phyloP scores from a whole-genome alignment of 2,888 invertebrate genomes.

The Andrena flavipes region DNA sequence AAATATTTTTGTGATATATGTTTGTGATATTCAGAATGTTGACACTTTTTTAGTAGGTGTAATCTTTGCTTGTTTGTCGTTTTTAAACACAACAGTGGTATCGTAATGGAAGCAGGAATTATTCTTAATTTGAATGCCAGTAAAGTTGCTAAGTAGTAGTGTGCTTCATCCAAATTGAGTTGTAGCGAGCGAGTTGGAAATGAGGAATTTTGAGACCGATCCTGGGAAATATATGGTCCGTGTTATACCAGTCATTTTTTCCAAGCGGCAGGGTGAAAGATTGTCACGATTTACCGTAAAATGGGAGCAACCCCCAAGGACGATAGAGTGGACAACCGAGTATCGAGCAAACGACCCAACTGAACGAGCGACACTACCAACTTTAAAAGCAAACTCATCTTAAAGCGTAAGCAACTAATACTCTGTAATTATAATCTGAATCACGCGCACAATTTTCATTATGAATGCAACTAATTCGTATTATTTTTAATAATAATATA shows the following conservation, averaged over 20 bases:
- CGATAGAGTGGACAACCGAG: constrained; percentile 61
- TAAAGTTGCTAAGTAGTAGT: neutral
- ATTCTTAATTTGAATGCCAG: neutral
- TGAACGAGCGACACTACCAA: constrained; percentile 35
- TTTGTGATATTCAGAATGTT: too few species aligned
- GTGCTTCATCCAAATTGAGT: constrained; percentile 51
- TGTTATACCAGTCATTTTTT: constrained; percentile 67
- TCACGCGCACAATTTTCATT: too few species aligned
- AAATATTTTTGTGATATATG: too few species aligned
- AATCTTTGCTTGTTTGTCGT: too few species aligned
- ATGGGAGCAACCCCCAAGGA: constrained; percentile 69
- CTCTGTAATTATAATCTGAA: neutral
- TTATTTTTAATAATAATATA: too few species aligned
- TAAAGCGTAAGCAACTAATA: neutral
- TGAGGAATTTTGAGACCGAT: constrained; percentile 55
- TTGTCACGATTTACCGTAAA: constrained; percentile 73
- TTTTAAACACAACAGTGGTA: too few species aligned
- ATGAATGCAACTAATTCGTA: too few species aligned
- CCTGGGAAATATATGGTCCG: constrained; percentile 52
- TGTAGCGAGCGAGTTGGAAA: constrained; percentile 33
- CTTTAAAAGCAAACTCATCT: constrained; percentile 35
- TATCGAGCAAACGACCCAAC: constrained; percentile 61
- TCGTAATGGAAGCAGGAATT: neutral
- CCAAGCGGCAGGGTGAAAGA: constrained; percentile 69
- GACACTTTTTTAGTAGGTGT: too few species aligned